Base-by-base conservation (phyloP, 2,888 invertebrate species). In the Ochlodes sylvanus region DNA sequence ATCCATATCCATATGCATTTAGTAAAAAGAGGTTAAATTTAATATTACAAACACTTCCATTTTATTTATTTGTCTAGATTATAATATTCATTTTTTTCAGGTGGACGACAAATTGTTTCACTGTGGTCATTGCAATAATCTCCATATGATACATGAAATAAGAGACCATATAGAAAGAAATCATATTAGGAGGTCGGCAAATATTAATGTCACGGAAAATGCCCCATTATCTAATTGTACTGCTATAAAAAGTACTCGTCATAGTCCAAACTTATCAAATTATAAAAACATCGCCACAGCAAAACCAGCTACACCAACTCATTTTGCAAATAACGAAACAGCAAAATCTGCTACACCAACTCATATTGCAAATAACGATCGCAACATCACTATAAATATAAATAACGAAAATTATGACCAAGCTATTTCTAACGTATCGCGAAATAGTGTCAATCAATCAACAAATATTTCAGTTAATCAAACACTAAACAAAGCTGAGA, bases 71-170 rank as follows among this genome's bases (percentile, higher is more conserved):
- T 9, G 10, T 10, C 10, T 38, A 10, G 38, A 38, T 27, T 27
- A 38, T 12, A 38, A 38, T 38, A 9, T 38, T 38, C 3, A 38
- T 38, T 7, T 7, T 65, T 79, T 77, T 15, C 71, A 86, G 86
- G 73, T 83, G 0, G 77, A 75, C 55, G 67, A 75, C 0, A 79
- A 72, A 50, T 71, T 77, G 0, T 80, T 75, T 19, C 86, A 85
- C 50, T 86, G 85, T 27, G 82, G 79, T 0, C 77, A 79, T 32
- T 86, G 86, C 73, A 85, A 86, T 62, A 79, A 79, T 10, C 69
- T 82, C 0, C 72, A 76, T 50, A 21, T 77, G 2, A 56, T 65
- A 0, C 32, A 63, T 14, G 71, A 74, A 2, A 75, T 81, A 32
- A 63, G 74, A 1, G 64, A 75, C 0, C 82, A 82, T 41, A 68